Percentiles rank a stretch among this genome's conserved stretches.
phyloP scores from a whole-genome alignment of 1,140 invertebrate species.

The Hycleus cichorii region DNA sequence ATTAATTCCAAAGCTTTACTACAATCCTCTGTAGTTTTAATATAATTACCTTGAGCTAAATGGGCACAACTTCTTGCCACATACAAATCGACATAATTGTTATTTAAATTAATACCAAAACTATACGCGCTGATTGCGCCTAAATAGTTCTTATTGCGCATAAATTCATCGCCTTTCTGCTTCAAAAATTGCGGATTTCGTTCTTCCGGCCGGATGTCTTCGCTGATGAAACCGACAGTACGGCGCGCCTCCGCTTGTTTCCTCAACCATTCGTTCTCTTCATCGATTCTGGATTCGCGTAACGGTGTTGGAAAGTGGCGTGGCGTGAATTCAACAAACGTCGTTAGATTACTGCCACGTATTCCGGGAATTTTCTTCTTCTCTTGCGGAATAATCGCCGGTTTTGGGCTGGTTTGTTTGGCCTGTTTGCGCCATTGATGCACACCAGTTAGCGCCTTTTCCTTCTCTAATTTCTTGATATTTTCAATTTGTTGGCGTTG shows the following conservation, averaged over 20 bases:
- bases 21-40: conserved; percentile 40
- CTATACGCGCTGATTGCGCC: conserved; percentile 75
- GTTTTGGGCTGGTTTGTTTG: conserved; percentile 24
- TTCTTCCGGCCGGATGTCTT: conserved; percentile 74
- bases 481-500: conserved; percentile 49
- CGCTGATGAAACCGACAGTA: conserved; percentile 62
- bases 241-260: conserved; percentile 70
- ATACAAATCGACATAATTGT: conserved; percentile 66
- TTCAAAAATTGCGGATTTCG: conserved; percentile 75
- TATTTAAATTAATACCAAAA: conserved; percentile 67
- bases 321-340: conserved; percentile 66
- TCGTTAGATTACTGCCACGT: conserved; percentile 46
- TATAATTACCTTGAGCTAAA: conserved; percentile 56
- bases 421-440: conserved; percentile 50
- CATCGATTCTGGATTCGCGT: conserved; percentile 62
- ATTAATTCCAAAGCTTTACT: conserved; percentile 64
- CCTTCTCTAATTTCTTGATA: conserved; percentile 48
- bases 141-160: conserved; percentile 64
- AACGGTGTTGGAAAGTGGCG: conserved; percentile 74
- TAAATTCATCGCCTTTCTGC: conserved; percentile 74
- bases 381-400: conserved; percentile 15
- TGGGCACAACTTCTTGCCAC: conserved; percentile 70
- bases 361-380: conserved; percentile 45
- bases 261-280: conserved; percentile 75
- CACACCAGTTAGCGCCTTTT: conserved; percentile 57